phyloP scores from a whole-genome alignment of 2,888 invertebrate genomes.

The Brachyptera risi region DNA sequence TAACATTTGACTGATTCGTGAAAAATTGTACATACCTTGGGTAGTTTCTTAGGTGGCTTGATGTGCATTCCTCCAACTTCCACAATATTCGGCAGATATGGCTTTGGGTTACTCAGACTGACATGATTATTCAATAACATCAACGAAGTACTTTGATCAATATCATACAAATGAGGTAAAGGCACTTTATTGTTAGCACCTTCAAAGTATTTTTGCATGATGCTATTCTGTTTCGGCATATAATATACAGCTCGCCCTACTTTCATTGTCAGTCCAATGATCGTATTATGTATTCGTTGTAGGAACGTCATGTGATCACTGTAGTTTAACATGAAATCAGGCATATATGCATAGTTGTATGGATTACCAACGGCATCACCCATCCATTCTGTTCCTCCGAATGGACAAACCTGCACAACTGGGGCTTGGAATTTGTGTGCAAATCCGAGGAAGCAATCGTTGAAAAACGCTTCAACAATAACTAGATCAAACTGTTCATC shows the following conservation, averaged over 20 bases:
- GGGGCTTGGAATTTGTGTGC: constrained; percentile 28
- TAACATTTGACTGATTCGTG: no score
- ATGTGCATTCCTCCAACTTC: constrained; percentile 41
- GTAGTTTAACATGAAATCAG: constrained; percentile 50
- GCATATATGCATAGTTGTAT: constrained; percentile 49
- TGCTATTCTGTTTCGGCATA: constrained; percentile 20
- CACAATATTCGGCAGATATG: constrained; percentile 37
- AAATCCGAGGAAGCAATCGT: constrained; percentile 29
- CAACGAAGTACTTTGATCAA: constrained; percentile 33
- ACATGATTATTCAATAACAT: constrained; percentile 38
- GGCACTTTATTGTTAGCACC: constrained; percentile 5
- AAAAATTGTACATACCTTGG: no score
- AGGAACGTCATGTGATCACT: constrained; percentile 46
- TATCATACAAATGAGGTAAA: constrained; percentile 29
- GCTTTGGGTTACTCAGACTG: constrained; percentile 34
- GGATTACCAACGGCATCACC: constrained; percentile 49
- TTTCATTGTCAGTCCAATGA: constrained; percentile 27
- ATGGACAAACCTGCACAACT: constrained; percentile 44
- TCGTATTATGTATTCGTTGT: constrained; percentile 48
- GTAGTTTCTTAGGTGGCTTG: constrained; percentile 34
- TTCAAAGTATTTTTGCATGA: constrained; percentile 21
- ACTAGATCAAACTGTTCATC: constrained; percentile 28
- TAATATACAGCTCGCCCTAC: constrained; percentile 11
- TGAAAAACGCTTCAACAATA: constrained; percentile 24
- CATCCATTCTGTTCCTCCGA: constrained; percentile 47